Evolutionary conservation across 2,797 vertebrate genomes (phyloP).

Genomic region (Zalophus californianus): DNA sequence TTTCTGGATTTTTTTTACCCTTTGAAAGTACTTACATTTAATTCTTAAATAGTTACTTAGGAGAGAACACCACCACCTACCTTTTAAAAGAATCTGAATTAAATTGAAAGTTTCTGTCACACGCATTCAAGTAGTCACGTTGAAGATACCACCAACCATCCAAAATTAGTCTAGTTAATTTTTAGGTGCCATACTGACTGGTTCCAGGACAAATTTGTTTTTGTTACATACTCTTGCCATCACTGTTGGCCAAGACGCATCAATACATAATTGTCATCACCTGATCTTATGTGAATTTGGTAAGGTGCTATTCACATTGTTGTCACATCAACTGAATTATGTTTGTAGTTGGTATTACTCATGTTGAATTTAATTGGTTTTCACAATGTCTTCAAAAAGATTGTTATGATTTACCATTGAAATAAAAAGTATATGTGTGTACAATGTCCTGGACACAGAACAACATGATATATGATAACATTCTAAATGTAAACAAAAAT

Average conservation of each 20-base stretch:
- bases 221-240: not conserved
- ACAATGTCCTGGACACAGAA: not conserved
- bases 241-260: not conserved
- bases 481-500: not conserved
- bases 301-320: not conserved
- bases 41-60: not conserved
- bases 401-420: not conserved
- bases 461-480: not conserved
- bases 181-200: not conserved
- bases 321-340: not conserved
- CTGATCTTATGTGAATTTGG: not conserved
- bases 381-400: not conserved
- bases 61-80: not conserved
- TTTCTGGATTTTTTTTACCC: conserved; percentile 2
- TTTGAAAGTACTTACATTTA: not conserved
- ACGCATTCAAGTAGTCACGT: not conserved
- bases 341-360: not conserved
- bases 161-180: not conserved
- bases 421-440: not conserved
- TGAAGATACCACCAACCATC: not conserved
- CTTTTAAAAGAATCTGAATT: not conserved
- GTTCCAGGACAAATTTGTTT: not conserved
- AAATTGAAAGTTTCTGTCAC: not conserved
- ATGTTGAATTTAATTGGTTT: conserved; percentile 5
- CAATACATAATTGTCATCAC: not conserved